Percentiles rank a stretch among this genome's conserved stretches.
Conservation (phyloP, 92 coral and sea anemone species). For the Umimayanthus kanabou region DNA sequence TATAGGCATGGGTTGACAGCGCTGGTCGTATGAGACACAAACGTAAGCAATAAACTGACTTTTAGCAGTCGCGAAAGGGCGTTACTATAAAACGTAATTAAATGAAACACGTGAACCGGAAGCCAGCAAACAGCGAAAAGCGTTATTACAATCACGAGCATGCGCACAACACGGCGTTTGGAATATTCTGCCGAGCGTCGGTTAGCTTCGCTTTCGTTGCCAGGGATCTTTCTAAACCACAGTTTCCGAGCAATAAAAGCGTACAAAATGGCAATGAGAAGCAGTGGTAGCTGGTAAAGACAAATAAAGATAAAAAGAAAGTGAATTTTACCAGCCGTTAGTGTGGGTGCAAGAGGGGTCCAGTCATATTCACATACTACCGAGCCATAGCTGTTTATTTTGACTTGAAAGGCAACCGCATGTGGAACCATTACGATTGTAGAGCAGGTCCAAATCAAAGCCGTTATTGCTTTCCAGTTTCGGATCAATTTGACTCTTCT, state of each 20-base stretch:
- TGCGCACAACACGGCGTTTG: conserved; percentile 56
- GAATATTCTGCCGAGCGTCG: conserved; percentile 36
- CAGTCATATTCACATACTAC: not conserved
- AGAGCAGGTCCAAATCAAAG: conserved; percentile 57
- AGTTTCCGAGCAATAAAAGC: conserved; percentile 56
- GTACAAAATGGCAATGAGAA: conserved; percentile 59
- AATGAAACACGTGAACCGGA: conserved; percentile 66
- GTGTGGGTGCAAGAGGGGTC: conserved; percentile 1
- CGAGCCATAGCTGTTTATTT: not conserved
- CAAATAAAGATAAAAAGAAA: conserved; percentile 46
- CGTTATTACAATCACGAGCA: conserved; percentile 53
- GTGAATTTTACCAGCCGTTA: conserved; percentile 37
- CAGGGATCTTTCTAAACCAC: conserved; percentile 59
- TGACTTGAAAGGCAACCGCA: conserved; percentile 43
- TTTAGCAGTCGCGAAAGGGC: not conserved
- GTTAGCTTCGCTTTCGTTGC: conserved; percentile 14
- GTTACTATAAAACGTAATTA: conserved; percentile 23
- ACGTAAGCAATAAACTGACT: conserved; percentile 29
- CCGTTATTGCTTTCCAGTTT: conserved; percentile 53
- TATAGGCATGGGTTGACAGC: conserved; percentile 72
- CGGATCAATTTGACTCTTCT: conserved; percentile 42
- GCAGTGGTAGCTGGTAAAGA: conserved; percentile 59
- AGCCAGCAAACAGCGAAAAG: conserved; percentile 68
- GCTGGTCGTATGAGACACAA: conserved; percentile 72
- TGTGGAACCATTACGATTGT: conserved; percentile 47